phyloP scores from a whole-genome alignment of 2,888 invertebrate species.

The Neoscelio sp. region DNA sequence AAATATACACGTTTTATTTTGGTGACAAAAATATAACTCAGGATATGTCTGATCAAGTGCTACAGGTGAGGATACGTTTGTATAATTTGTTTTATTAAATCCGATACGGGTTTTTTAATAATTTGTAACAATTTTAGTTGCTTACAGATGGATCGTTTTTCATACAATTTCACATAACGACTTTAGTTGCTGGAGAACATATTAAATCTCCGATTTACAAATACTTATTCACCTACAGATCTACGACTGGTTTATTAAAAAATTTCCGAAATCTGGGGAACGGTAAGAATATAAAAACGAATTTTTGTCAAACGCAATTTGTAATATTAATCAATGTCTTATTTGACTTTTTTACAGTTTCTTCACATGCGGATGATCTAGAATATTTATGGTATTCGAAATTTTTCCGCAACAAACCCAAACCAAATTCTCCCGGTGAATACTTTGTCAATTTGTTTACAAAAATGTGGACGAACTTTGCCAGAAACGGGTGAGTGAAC shows the following conservation, averaged over 20 bases:
- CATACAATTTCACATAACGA: constrained; percentile 67
- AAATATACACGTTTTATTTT: constrained; percentile 76
- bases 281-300: constrained; percentile 68
- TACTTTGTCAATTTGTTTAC: constrained; percentile 81
- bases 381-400: constrained; percentile 83
- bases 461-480: constrained; percentile 84
- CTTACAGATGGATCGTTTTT: constrained; percentile 46
- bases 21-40: constrained; percentile 74
- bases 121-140: constrained; percentile 68
- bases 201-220: constrained; percentile 77
- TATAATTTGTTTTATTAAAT: not conserved
- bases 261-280: constrained; percentile 69
- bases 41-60: constrained; percentile 68
- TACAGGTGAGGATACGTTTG: constrained; percentile 44
- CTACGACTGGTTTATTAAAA: constrained; percentile 75
- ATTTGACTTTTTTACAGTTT: constrained; percentile 80
- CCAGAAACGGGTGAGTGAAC: constrained; percentile 82
- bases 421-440: constrained; percentile 76
- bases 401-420: constrained; percentile 78
- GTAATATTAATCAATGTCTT: too few species aligned
- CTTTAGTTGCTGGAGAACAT: constrained; percentile 71
- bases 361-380: constrained; percentile 84
- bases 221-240: constrained; percentile 74
- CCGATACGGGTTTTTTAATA: not conserved
- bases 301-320: not conserved